Percentiles rank a stretch among this genome's conserved stretches.
Evolutionary conservation across 2,113 vertebrate genomes (phyloP).

Genomic region (Beaufortia kweichowensis): DNA sequence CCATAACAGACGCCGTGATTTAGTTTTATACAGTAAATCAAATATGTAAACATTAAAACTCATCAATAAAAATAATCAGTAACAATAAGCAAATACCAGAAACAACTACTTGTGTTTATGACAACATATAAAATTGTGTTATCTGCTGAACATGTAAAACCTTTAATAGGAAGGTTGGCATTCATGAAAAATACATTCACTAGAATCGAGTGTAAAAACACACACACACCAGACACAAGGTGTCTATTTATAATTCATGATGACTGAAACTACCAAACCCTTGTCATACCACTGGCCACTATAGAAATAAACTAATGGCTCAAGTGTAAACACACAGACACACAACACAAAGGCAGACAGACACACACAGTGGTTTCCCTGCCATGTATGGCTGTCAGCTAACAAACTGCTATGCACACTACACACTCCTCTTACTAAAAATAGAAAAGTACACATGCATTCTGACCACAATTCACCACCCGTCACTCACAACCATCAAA

Average conservation of each 20-base stretch:
- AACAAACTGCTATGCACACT: constrained; percentile 44
- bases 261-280: neutral
- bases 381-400: constrained; percentile 59
- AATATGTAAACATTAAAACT: too few relatives aligned
- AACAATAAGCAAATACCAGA: too few relatives aligned
- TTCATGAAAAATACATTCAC: too few relatives aligned
- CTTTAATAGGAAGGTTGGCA: neutral
- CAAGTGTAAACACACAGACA: constrained; percentile 20
- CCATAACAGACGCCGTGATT: too few relatives aligned
- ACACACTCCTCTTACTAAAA: constrained; percentile 63
- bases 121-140: neutral
- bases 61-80: neutral
- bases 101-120: neutral
- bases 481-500: neutral
- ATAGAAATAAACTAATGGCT: constrained; percentile 21
- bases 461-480: constrained; percentile 43
- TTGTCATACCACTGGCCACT: constrained; percentile 13
- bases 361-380: constrained; percentile 33
- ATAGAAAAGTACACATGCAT: constrained; percentile 62
- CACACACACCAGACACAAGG: constrained; percentile 1
- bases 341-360: constrained; percentile 13
- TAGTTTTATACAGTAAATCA: too few relatives aligned
- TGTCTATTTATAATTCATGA: constrained; percentile 11
- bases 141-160: neutral
- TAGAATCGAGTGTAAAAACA: neutral